Base-by-base conservation (phyloP, 2,797 vertebrate genomes). In the Calcarius lapponicus region DNA sequence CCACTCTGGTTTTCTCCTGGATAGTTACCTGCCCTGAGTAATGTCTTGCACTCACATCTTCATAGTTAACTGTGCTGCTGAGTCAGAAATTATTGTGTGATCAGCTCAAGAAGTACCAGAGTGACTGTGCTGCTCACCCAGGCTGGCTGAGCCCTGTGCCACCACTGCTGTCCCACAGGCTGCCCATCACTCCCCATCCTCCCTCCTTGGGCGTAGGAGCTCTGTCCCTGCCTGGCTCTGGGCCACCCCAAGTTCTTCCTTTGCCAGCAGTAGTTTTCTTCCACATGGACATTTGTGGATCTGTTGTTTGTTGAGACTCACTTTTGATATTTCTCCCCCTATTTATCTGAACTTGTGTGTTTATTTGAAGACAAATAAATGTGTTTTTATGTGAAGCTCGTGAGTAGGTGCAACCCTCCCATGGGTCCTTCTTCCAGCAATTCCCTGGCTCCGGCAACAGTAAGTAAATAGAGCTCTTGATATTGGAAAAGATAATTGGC, bases 401-500 rank as follows among this genome's bases (percentile, higher is more conserved):
- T 19, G 22, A 10, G 34, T 47, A 36, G 61, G 26, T 56, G 53
- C 42, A 70, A 3, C 10, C 17, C 19, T 86, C 54, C 67, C 3
- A 0, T 10, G 74, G 48, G 29, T 76, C 29, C 42, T 53, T 60
- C 60, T 56, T 88, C 69, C 61, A 84, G 56, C 62, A 86, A 3
- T 50, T 69, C 73, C 38, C 76, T 11, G 20, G 50, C 43, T 86
- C 80, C 43, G 29, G 32, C 9, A 4, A 20, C 31, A 47, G 40
- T 43, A 66, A 80, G 54, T 88, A 90, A 86, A 48, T 11, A 56
- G 21, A 86, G 17, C 29, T 58, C 69, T 54, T 5, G 0, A 8
- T 66, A 65, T 5, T 17, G 13, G 90, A 69, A 54, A 79, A 88
- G 56, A 74, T 90, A 92, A 80, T 84, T 92, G 83, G 45, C 85